These are phyloP conservation scores for Hoplostethus atlanticus DNA, from an alignment of 2,797 vertebrate genomes.

Conservation along the genomic window DNA sequence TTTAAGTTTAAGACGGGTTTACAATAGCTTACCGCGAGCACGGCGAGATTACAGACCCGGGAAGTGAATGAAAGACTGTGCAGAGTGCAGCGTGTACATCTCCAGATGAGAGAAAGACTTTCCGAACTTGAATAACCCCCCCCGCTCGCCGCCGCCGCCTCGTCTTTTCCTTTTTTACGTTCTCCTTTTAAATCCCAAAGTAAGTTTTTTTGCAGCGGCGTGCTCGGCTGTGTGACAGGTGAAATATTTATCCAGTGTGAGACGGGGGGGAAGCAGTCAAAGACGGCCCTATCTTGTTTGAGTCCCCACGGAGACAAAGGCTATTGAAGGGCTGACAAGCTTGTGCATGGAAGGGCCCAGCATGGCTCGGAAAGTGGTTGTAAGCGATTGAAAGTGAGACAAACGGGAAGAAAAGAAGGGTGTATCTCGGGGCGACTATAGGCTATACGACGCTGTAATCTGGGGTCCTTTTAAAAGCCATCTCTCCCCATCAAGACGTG, in stretches of 20 bases:
- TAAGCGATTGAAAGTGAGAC: constrained; percentile 73
- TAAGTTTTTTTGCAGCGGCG: constrained; percentile 13
- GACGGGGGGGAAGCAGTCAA: constrained; percentile 42
- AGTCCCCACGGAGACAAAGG: constrained; percentile 72
- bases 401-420: constrained; percentile 72
- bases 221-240: constrained; percentile 61
- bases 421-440: constrained; percentile 56
- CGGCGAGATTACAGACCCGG: constrained; percentile 39
- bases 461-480: constrained; percentile 77
- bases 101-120: constrained; percentile 51
- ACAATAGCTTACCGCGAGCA: constrained; percentile 60
- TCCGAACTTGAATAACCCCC: constrained; percentile 49
- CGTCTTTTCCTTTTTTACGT: constrained; percentile 13
- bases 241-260: constrained; percentile 67
- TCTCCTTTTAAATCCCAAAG: constrained; percentile 26
- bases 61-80: constrained; percentile 58
- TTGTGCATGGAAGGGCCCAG: constrained; percentile 67
- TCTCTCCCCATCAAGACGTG: constrained; percentile 68
- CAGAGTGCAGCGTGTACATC: constrained; percentile 57
- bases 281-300: constrained; percentile 60
- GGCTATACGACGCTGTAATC: constrained; percentile 73
- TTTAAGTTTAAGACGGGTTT: constrained; percentile 58
- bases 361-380: constrained; percentile 66
- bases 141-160: constrained; percentile 3
- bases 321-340: constrained; percentile 79